phyloP scores from a whole-genome alignment of 2,113 vertebrate species.

The Mungos mungo region DNA sequence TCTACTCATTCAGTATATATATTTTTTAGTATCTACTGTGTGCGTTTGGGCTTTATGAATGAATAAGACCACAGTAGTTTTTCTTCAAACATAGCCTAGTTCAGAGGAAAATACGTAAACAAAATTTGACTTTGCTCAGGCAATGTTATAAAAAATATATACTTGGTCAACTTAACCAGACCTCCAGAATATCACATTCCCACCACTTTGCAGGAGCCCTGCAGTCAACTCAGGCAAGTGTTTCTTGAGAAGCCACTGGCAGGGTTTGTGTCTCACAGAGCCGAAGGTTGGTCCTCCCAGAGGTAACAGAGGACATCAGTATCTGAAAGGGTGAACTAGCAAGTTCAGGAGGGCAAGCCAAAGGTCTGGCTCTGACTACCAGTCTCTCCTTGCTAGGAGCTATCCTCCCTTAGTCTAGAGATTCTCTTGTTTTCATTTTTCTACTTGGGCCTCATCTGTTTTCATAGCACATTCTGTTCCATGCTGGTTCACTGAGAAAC shows the following conservation, averaged over 20 bases:
- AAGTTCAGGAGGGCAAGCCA: background rate
- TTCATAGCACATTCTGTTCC: background rate
- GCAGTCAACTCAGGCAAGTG: background rate
- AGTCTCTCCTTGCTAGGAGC: background rate
- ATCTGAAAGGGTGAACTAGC: background rate
- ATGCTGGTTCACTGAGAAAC: background rate
- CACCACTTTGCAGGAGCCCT: background rate
- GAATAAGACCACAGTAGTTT: background rate
- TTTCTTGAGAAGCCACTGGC: background rate
- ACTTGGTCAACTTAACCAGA: background rate
- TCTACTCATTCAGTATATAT: background rate
- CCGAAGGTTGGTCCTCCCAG: background rate
- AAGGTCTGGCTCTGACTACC: background rate
- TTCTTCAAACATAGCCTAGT: background rate
- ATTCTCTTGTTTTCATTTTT: background rate
- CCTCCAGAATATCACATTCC: background rate
- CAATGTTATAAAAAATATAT: background rate
- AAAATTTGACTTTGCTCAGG: background rate
- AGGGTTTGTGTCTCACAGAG: background rate
- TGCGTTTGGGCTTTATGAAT: background rate
- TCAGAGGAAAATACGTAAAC: background rate
- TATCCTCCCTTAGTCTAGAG: background rate
- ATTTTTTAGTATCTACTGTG: background rate
- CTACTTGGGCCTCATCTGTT: background rate
- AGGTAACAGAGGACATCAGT: background rate